Conservation (phyloP, 2,888 invertebrate genomes). For the Chouioia cunea region DNA sequence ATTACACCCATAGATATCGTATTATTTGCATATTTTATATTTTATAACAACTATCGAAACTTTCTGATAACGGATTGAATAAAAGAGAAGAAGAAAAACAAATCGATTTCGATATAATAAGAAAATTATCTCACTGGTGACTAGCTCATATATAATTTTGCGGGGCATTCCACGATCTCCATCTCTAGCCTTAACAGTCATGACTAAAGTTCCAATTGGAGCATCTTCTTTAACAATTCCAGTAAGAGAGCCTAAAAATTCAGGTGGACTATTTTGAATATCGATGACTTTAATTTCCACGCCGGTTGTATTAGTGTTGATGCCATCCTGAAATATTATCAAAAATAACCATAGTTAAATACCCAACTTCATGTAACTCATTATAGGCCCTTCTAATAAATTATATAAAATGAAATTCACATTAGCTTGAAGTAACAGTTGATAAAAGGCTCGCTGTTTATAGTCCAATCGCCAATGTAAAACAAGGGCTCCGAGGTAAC, state of each 20-base stretch:
- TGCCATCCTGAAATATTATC: slow-evolving; percentile 83
- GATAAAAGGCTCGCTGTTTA: slow-evolving; percentile 82
- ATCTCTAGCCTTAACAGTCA: slow-evolving; percentile 85
- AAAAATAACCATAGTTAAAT: background rate
- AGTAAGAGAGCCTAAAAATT: slow-evolving; percentile 84
- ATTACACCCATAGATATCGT: too few relatives aligned
- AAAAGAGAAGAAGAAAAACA: background rate
- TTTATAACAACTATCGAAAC: too few relatives aligned
- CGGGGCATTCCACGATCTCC: slow-evolving; percentile 88
- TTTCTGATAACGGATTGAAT: too few relatives aligned
- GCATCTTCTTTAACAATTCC: slow-evolving; percentile 86
- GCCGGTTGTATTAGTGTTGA: slow-evolving; percentile 78
- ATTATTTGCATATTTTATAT: too few relatives aligned
- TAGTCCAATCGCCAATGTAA: slow-evolving; percentile 81
- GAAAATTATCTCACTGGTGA: slow-evolving; percentile 77
- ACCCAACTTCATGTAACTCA: background rate
- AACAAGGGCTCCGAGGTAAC: slow-evolving; percentile 80
- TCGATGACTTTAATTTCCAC: slow-evolving; percentile 86
- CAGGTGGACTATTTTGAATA: slow-evolving; percentile 89
- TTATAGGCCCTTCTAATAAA: too few relatives aligned
- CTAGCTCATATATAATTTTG: slow-evolving; percentile 81
- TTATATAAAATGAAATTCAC: slow-evolving; percentile 70
- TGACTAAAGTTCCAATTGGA: slow-evolving; percentile 84
- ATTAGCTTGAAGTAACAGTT: slow-evolving; percentile 81
- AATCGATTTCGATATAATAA: too few relatives aligned